These are phyloP conservation scores for Artemia franciscana DNA, from an alignment of 1,140 invertebrate species.

Conservation along the genomic window DNA sequence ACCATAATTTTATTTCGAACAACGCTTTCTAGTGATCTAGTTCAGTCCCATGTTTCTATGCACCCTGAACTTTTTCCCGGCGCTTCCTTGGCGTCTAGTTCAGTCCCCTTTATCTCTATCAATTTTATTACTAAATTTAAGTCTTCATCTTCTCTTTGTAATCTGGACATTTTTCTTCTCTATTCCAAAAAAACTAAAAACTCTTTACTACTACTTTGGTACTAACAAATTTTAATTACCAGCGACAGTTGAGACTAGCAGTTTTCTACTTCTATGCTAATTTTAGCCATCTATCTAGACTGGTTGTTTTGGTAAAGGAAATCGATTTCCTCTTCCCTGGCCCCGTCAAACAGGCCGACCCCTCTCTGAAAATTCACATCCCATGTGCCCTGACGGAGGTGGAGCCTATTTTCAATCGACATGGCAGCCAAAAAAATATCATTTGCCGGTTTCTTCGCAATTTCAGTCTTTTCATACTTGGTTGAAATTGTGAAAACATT, in stretches of 20 bases:
- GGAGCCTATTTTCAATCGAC: no score
- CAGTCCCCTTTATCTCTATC: background rate
- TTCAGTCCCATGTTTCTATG: no score
- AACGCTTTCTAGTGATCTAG: no score
- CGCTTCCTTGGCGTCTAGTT: background rate
- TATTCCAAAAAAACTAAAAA: no score
- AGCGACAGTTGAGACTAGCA: background rate
- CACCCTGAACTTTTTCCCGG: background rate
- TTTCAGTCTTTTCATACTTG: background rate
- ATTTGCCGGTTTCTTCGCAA: background rate
- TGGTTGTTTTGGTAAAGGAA: no score
- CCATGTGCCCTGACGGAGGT: no score
- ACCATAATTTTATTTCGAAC: background rate
- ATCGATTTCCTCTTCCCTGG: no score
- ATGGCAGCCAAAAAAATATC: background rate
- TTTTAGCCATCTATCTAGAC: no score
- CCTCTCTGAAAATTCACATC: no score
- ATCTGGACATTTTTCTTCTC: background rate
- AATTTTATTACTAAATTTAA: background rate
- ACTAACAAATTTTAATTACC: no score
- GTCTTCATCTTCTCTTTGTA: background rate
- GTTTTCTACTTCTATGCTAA: background rate
- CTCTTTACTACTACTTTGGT: no score
- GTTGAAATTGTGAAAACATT: background rate
- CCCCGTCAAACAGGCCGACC: no score